Evolutionary conservation across 2,797 vertebrate genomes (phyloP).

Genomic region (Eupleurogrammus muticus): DNA sequence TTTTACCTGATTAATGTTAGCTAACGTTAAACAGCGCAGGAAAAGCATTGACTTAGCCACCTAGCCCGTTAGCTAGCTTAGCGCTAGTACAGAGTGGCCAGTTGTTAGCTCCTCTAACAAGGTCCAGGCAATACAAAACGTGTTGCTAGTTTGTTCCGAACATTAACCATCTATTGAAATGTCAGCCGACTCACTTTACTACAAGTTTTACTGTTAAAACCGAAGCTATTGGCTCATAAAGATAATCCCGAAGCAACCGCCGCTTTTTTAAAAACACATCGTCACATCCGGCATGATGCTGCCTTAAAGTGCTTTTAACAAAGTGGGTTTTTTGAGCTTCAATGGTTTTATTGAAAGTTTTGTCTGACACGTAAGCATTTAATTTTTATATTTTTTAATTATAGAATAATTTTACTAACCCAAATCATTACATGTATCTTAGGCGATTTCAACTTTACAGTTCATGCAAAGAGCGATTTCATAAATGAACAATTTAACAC

Average conservation of each 20-base stretch:
- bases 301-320: background rate
- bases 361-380: too few relatives aligned
- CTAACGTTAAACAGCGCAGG: background rate
- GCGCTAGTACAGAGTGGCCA: background rate
- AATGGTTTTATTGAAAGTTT: too few relatives aligned
- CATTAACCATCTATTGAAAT: background rate
- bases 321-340: background rate
- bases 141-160: fast-evolving
- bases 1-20: too few relatives aligned
- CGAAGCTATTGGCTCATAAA: background rate
- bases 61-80: constrained; percentile 17
- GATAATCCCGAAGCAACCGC: constrained; percentile 44
- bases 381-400: too few relatives aligned
- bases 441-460: too few relatives aligned
- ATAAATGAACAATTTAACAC: too few relatives aligned
- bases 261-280: constrained; percentile 77
- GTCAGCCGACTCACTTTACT: background rate
- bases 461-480: too few relatives aligned
- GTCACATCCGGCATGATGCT: constrained; percentile 61
- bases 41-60: background rate
- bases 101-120: background rate
- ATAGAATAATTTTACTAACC: background rate
- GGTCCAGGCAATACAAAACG: background rate
- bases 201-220: constrained; percentile 7
- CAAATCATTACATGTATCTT: background rate